A percentile compares a stretch with the other conserved stretches of the same genome.
These are phyloP conservation scores for Galleria mellonella DNA, from an alignment of 1,140 invertebrate genomes.

Conservation along the genomic window DNA sequence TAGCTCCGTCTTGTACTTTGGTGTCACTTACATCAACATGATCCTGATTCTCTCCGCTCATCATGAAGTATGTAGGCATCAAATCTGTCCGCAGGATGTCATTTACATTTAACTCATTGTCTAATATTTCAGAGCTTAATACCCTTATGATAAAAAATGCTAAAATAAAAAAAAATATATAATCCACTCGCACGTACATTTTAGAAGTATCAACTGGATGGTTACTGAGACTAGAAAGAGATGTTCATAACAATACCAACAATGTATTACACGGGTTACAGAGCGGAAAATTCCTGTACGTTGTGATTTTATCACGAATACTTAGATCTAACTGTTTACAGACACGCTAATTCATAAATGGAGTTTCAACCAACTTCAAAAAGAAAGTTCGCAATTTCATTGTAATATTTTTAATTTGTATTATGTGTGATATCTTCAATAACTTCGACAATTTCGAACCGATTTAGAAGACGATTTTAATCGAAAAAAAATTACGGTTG, in stretches of 20 bases:
- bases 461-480: no score
- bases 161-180: neutral
- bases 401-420: no score
- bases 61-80: conserved; percentile 76
- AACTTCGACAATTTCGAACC: no score
- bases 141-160: neutral
- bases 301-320: conserved; percentile 29
- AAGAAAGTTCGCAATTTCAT: no score
- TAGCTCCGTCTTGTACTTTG: conserved; percentile 6
- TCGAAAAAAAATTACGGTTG: no score
- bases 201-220: neutral
- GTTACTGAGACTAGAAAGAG: neutral
- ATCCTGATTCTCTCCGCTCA: conserved; percentile 21
- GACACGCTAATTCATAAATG: no score
- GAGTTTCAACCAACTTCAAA: no score
- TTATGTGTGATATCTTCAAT: no score
- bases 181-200: neutral
- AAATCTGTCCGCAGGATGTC: conserved; percentile 78
- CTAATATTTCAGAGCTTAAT: conserved; percentile 18
- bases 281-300: conserved; percentile 57
- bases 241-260: conserved; percentile 3
- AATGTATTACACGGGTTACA: conserved; percentile 39
- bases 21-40: conserved; percentile 10
- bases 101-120: conserved; percentile 72
- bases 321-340: conserved; percentile 12